Evolutionary conservation across 2,113 vertebrate genomes (phyloP), one percentile per base, ranked within the genome.

Genomic region (Marmota monax): DNA sequence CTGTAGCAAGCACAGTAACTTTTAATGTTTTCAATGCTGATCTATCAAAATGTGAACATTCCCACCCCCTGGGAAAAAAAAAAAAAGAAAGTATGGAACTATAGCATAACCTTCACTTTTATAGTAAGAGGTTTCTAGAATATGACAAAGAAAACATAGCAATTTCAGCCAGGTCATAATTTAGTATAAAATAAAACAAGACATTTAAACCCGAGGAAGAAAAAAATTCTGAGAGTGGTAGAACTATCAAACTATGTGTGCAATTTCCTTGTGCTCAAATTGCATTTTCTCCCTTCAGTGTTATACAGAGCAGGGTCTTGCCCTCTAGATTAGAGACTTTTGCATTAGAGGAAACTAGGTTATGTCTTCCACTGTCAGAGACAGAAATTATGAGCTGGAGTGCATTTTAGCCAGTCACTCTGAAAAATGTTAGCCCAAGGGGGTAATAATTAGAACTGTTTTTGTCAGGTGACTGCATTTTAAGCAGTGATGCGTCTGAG

Each of bases 311-410:
- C 97, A 98, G 98, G 98, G 98, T 98, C 98, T 98, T 99, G 98
- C 98, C 98, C 98, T 99, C 98, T 98, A 98, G 98, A 99, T 99
- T 99, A 99, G 98, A 98, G 98, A 98, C 98, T 99, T 99, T 98
- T 98, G 98, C 98, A 99, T 99, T 99, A 99, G 98, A 98, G 98
- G 98, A 99, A 99, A 99, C 98, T 99, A 98, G 98, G 98, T 99
- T 99, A 99, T 98, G 98, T 98, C 98, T 99, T 99, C 98, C 97
- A 98, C 98, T 98, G 98, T 98, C 98, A 98, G 96, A 98, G 98
- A 97, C 94, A 99, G 98, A 98, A 99, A 99, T 99, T 99, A 99
- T 98, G 98, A 98, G 98, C 97, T 98, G 29, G 92, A 98, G 98
- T 98, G 97, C 98, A 98, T 98, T 99, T 98, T 98, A 99, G 97